These are phyloP conservation scores for Penaeus japonicus DNA, from an alignment of 1,140 invertebrate species.

Conservation along the genomic window DNA sequence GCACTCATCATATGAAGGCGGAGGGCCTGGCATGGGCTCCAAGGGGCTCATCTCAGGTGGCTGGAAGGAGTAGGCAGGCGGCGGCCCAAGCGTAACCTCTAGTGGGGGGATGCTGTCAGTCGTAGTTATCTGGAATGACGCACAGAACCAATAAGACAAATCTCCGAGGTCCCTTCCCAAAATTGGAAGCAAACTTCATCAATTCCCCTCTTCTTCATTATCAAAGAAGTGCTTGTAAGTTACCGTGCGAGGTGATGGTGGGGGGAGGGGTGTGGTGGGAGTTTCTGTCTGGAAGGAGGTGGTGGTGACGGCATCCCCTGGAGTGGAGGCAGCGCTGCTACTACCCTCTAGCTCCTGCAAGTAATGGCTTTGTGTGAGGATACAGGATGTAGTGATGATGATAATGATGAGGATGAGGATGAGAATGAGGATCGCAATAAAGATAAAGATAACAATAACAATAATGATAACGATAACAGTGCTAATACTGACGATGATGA, in stretches of 20 bases:
- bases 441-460: no score
- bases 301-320: constrained; percentile 11
- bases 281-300: background rate
- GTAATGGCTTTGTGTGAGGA: background rate
- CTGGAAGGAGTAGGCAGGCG: background rate
- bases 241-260: constrained; percentile 9
- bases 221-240: background rate
- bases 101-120: constrained; percentile 16
- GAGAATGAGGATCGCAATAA: no score
- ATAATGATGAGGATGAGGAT: no score
- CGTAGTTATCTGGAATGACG: constrained; percentile 9
- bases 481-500: no score
- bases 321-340: constrained; percentile 31
- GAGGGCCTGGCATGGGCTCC: constrained; percentile 17
- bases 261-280: constrained; percentile 23
- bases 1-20: constrained; percentile 58
- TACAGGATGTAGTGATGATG: no score
- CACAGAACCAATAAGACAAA: no score
- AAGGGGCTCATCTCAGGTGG: background rate
- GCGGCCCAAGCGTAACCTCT: background rate
- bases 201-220: no score
- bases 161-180: no score
- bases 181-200: no score
- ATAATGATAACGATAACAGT: no score
- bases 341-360: constrained; percentile 27